Evolutionary conservation across 2,797 vertebrate species (phyloP), one percentile per base, ranked within the genome.

Genomic region (Sitta carolinensis): DNA sequence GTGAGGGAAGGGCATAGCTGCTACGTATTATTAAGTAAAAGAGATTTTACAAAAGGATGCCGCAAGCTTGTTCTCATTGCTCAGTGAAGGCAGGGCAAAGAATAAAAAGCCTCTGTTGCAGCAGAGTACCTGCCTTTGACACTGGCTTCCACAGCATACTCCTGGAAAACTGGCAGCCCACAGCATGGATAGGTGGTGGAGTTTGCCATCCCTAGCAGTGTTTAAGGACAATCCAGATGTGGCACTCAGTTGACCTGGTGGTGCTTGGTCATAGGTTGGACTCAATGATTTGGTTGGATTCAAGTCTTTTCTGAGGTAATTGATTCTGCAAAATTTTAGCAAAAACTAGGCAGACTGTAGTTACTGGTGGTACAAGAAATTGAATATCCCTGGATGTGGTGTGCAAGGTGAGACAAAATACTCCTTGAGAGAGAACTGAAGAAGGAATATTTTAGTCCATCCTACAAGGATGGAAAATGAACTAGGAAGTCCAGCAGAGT

Each of bases 241-340:
- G 23, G 17, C 13, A 38, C 12, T 89, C 45, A 26, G n/a, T 10
- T 63, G 38, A 51, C 5, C 5, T 63, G 25, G 13, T 58, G 11
- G 4, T 45, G 45, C 11, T 77, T 0, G 0, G 21, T 77, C 51
- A 30, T 7, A 29, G 8, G n/a, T 10, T 34, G 15, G 43, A 34
- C 51, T 64, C 14, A 10, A 2, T 45, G n/a, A 58, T 47, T 57
- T 36, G 8, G 36, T 36, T 36, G 36, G 36, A 36, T 36, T 23
- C 23, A 25, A 29, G 10, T 57, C 12, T 38, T 63, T 77, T 77
- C 38, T 69, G 36, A 64, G 17, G 29, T 45, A 26, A 38, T 16
- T 63, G 21, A 22, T 77, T 67, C 45, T 30, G 51, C 34, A 57
- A 70, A 63, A 70, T 57, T 92, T 74, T 75, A 54, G 43, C 34